phyloP scores from a whole-genome alignment of 2,797 vertebrate species.

The Pangasius sanitwongsei region DNA sequence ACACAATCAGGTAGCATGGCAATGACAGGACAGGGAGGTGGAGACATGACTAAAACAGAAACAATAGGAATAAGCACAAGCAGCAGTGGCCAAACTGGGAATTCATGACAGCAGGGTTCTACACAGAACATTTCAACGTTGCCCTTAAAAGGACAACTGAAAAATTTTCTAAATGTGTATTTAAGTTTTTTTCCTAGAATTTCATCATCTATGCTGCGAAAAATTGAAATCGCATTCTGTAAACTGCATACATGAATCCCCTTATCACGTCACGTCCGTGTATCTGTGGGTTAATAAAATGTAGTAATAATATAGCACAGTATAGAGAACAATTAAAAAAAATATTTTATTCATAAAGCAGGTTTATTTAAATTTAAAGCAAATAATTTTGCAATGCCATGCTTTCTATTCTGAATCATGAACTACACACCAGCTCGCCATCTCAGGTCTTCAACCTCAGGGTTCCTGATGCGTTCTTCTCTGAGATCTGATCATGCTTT shows the following conservation, averaged over 20 bases:
- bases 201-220: no score
- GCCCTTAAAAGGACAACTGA: not conserved
- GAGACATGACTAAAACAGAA: not conserved
- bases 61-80: no score
- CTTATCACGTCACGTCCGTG: not conserved
- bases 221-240: no score
- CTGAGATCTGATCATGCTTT: not conserved
- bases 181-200: not conserved
- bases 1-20: not conserved
- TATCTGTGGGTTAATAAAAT: not conserved
- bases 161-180: not conserved
- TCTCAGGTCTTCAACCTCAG: not conserved
- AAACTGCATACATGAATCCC: not conserved
- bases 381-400: not conserved
- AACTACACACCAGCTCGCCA: not conserved
- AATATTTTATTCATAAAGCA: not conserved
- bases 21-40: not conserved
- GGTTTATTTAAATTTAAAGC: not conserved
- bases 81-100: not conserved
- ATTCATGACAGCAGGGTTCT: not conserved
- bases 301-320: not conserved
- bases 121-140: not conserved
- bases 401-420: not conserved
- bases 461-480: not conserved
- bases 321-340: not conserved